phyloP scores from a whole-genome alignment of 1,140 invertebrate species.

The Doryteuthis pealeii region DNA sequence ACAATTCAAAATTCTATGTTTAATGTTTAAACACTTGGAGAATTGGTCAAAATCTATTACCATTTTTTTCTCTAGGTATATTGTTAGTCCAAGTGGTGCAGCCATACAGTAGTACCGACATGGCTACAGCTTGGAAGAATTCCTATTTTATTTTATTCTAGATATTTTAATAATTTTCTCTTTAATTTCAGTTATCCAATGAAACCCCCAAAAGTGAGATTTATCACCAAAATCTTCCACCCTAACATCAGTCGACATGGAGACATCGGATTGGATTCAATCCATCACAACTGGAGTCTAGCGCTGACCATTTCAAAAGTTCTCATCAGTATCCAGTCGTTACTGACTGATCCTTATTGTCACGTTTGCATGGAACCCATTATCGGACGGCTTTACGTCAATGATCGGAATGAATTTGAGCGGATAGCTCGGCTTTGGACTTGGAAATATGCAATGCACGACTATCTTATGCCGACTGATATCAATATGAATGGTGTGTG shows the following conservation, averaged over 20 bases:
- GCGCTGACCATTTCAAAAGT: slow-evolving; percentile 86
- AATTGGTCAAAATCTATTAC: too few relatives aligned
- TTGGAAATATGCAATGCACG: slow-evolving; percentile 90
- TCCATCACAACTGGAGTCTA: slow-evolving; percentile 93
- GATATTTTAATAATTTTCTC: background rate
- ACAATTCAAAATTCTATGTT: too few relatives aligned
- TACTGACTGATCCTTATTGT: slow-evolving; percentile 90
- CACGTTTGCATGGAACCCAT: slow-evolving; percentile 90
- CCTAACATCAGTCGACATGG: slow-evolving; percentile 93
- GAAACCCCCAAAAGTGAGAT: slow-evolving; percentile 78
- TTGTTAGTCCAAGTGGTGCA: too few relatives aligned
- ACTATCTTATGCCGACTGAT: slow-evolving; percentile 60
- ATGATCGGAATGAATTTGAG: slow-evolving; percentile 77
- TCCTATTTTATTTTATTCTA: too few relatives aligned
- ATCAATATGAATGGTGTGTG: slow-evolving; percentile 46
- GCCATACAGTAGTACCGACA: too few relatives aligned
- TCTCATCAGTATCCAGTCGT: slow-evolving; percentile 71
- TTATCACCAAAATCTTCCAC: slow-evolving; percentile 78
- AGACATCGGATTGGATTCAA: slow-evolving; percentile 93
- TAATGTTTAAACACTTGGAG: too few relatives aligned
- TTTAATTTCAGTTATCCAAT: slow-evolving; percentile 77
- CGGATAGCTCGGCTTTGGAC: slow-evolving; percentile 84
- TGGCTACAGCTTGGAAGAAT: too few relatives aligned
- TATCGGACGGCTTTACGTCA: slow-evolving; percentile 78
- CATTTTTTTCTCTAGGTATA: too few relatives aligned